Evolutionary conservation across 2,797 vertebrate genomes (phyloP).

Genomic region (Protosalanx chinensis): DNA sequence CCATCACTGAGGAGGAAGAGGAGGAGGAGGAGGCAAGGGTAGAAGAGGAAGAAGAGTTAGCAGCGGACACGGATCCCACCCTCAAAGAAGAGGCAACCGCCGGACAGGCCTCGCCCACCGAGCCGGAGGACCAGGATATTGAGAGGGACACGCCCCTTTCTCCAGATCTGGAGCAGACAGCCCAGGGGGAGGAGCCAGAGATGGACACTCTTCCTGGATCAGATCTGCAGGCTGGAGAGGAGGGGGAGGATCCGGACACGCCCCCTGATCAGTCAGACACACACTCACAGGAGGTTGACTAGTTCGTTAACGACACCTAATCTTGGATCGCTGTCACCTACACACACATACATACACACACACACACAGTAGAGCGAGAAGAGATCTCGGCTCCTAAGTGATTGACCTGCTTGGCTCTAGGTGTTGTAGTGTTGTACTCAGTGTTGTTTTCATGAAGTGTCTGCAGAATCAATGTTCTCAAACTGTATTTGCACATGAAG

Average conservation of each 20-base stretch:
- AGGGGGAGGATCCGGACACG: conserved; percentile 29
- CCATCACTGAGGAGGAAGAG: conserved; percentile 55
- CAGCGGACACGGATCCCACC: background rate
- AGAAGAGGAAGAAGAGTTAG: conserved; percentile 27
- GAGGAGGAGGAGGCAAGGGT: conserved; percentile 25
- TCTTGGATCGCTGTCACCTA: background rate
- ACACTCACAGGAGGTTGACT: background rate
- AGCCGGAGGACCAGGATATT: background rate
- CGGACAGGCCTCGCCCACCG: background rate
- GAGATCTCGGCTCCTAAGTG: background rate
- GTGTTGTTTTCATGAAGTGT: conserved; percentile 23
- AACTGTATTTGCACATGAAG: conserved; percentile 54
- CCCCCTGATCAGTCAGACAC: conserved; percentile 27
- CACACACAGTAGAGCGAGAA: background rate
- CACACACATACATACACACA: conserved; percentile 3
- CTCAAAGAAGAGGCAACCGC: conserved; percentile 20
- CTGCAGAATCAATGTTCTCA: conserved; percentile 37
- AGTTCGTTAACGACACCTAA: background rate
- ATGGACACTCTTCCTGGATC: conserved; percentile 5
- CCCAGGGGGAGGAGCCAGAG: background rate
- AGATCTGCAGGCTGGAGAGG: conserved; percentile 15
- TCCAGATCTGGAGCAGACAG: background rate
- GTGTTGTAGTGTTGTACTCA: conserved; percentile 26
- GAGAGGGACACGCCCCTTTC: conserved; percentile 10
- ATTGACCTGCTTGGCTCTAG: conserved; percentile 25